These are phyloP conservation scores for Dicycla oo DNA, from an alignment of 2,888 invertebrate genomes.

Conservation along the genomic window DNA sequence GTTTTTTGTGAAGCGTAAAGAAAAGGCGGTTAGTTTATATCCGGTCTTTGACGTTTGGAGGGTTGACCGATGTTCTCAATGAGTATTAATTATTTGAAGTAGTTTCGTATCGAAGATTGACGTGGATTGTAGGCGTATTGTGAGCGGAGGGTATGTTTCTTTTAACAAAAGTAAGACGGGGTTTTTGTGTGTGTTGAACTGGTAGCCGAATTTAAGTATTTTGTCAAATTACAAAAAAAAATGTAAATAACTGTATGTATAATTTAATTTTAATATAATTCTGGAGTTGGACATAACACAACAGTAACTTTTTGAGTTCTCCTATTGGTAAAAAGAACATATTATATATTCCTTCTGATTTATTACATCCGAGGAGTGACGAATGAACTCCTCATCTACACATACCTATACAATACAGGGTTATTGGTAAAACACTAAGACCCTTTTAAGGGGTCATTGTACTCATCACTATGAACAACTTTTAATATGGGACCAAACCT, in stretches of 20 bases:
- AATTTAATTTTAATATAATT: too few relatives aligned
- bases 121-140: constrained; percentile 72
- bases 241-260: too few relatives aligned
- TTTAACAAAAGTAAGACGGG: constrained; percentile 54
- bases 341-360: background rate
- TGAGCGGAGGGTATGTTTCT: constrained; percentile 72
- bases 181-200: background rate
- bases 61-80: constrained; percentile 86
- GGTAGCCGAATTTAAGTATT: too few relatives aligned
- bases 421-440: too few relatives aligned
- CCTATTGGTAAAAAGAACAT: background rate
- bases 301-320: background rate
- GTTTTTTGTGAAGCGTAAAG: constrained; percentile 85
- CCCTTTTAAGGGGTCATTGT: too few relatives aligned
- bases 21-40: constrained; percentile 91
- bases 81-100: constrained; percentile 89
- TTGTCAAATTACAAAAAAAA: too few relatives aligned
- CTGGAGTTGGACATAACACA: too few relatives aligned
- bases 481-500: too few relatives aligned
- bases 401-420: too few relatives aligned
- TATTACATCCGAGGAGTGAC: background rate
- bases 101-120: constrained; percentile 79
- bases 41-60: constrained; percentile 87
- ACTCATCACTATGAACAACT: too few relatives aligned
- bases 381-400: background rate